Evolutionary conservation across 2,797 vertebrate genomes (phyloP).

Genomic region (Eidolon dupreanum): DNA sequence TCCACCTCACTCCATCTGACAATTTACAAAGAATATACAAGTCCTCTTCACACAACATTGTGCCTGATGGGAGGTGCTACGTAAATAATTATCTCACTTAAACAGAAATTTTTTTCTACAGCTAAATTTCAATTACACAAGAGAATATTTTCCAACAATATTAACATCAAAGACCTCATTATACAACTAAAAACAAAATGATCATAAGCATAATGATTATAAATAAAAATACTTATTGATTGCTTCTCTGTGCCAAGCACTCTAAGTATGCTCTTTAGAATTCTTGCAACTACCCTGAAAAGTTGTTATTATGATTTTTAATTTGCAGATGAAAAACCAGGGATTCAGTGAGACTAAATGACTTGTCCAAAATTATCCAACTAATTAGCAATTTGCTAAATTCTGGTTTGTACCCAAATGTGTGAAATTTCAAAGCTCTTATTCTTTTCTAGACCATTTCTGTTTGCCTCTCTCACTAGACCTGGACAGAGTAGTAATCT

Average conservation of each 20-base stretch:
- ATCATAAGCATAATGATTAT: neutral
- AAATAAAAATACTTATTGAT: slow-evolving; percentile 19
- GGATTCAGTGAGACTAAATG: neutral
- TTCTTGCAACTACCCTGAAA: neutral
- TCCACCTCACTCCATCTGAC: neutral
- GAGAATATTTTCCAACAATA: neutral
- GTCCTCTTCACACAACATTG: neutral
- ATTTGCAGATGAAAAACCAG: neutral
- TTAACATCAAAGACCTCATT: neutral
- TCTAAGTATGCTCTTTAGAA: neutral
- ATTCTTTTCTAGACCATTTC: neutral
- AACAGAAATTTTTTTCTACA: neutral
- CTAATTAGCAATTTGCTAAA: neutral
- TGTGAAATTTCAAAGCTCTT: neutral
- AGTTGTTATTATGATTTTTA: neutral
- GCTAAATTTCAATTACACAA: neutral
- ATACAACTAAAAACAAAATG: neutral
- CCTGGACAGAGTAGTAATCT: neutral
- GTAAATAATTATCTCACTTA: neutral
- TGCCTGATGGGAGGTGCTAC: neutral
- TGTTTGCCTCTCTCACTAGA: neutral
- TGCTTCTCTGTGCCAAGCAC: neutral
- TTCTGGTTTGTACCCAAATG: neutral
- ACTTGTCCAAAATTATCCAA: neutral
- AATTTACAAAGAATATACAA: neutral